Evolutionary conservation across 2,113 vertebrate species (phyloP).

Genomic region (Pseudonaja textilis): DNA sequence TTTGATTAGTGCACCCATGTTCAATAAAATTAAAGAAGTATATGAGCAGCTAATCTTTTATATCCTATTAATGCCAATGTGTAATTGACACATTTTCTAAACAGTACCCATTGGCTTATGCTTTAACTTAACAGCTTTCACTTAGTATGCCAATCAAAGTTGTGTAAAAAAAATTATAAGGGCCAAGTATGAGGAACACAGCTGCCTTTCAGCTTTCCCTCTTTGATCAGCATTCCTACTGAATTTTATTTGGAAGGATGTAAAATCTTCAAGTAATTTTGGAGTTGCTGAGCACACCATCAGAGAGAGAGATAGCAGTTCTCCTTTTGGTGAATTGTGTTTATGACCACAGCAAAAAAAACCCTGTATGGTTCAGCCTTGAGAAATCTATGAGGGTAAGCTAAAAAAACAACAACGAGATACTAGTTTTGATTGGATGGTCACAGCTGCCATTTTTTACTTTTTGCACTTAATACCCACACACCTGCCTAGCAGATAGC

Average conservation of each 20-base stretch:
- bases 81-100: background rate
- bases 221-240: background rate
- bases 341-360: background rate
- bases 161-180: background rate
- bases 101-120: background rate
- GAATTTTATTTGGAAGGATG: too few species aligned
- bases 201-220: background rate
- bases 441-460: background rate
- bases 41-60: background rate
- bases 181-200: background rate
- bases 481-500: background rate
- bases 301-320: background rate
- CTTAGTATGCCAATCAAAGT: background rate
- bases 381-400: background rate
- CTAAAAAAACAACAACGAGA: background rate
- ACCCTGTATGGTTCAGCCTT: background rate
- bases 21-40: background rate
- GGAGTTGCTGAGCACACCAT: background rate
- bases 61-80: background rate
- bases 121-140: background rate
- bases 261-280: background rate
- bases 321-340: background rate
- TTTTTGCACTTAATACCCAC: background rate
- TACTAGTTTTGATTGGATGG: background rate
- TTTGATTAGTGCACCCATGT: background rate